These are phyloP conservation scores for Sminthopsis crassicaudata DNA, from an alignment of 2,113 vertebrate species.

Conservation along the genomic window DNA sequence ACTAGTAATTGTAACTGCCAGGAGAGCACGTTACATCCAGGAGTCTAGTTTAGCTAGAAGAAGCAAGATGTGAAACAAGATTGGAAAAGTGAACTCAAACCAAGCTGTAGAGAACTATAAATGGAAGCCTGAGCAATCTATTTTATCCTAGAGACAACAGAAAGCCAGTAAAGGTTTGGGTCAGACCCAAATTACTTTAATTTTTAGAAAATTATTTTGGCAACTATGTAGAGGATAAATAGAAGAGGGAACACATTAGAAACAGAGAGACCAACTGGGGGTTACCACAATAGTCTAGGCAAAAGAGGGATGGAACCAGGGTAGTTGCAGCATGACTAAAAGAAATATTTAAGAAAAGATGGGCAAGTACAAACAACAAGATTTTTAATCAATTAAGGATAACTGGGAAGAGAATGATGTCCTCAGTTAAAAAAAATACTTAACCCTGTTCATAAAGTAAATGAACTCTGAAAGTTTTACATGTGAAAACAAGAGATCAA, in stretches of 20 bases:
- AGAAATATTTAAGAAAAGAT: not conserved
- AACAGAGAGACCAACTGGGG: not conserved
- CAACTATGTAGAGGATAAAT: not conserved
- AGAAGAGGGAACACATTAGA: not conserved
- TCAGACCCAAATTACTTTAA: too few relatives aligned
- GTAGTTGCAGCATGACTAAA: not conserved
- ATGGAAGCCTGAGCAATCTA: not conserved
- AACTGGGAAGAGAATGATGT: not conserved
- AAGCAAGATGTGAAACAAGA: not conserved
- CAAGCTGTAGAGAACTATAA: not conserved
- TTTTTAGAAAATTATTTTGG: not conserved
- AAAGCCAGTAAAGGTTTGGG: not conserved
- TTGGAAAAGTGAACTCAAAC: not conserved
- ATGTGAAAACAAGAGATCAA: not conserved
- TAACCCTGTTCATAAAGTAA: conserved; percentile 30
- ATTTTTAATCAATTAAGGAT: not conserved
- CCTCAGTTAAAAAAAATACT: conserved; percentile 33
- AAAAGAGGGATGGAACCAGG: not conserved
- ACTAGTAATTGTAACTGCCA: too few relatives aligned
- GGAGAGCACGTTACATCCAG: too few relatives aligned
- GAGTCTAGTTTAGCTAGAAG: not conserved
- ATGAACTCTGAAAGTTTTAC: not conserved
- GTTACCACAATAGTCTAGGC: not conserved
- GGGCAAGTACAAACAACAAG: not conserved
- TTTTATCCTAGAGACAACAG: not conserved